Conservation (phyloP, 2,797 vertebrate species). For the Pangasius mekongensis region DNA sequence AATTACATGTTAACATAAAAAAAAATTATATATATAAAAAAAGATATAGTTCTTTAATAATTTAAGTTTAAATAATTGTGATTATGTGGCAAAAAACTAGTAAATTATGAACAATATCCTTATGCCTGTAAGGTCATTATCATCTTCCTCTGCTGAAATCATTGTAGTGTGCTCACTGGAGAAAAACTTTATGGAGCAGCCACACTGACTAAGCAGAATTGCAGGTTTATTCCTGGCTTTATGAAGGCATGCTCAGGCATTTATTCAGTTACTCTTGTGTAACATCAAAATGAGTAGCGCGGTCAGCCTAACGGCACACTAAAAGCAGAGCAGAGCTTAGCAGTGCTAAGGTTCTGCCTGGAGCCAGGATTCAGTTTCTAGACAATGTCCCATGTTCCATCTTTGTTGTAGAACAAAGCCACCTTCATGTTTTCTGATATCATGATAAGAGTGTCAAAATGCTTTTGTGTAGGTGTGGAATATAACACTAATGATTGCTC, state of each 20-base stretch:
- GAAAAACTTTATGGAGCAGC: conserved; percentile 32
- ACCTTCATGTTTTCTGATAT: not conserved
- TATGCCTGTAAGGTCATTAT: conserved; percentile 18
- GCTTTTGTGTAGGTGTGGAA: not conserved
- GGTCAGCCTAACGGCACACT: conserved; percentile 38
- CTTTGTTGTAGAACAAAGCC: conserved; percentile 19
- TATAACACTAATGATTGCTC: not conserved
- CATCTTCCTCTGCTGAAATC: conserved; percentile 32
- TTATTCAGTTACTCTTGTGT: conserved; percentile 29
- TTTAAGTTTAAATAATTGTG: conserved; percentile 5
- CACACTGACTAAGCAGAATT: conserved; percentile 40
- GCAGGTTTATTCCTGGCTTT: conserved; percentile 37
- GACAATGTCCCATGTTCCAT: not conserved
- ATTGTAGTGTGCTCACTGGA: conserved; percentile 37
- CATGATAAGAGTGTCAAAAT: not conserved
- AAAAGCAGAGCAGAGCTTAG: conserved; percentile 37
- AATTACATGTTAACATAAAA: not conserved
- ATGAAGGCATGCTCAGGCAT: conserved; percentile 46
- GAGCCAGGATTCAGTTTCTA: conserved; percentile 5
- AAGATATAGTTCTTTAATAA: not conserved
- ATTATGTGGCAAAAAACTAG: not conserved
- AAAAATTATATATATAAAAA: not conserved
- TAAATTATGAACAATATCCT: not conserved
- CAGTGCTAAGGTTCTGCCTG: not conserved
- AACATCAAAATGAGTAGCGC: conserved; percentile 14